Evolutionary conservation across 2,888 invertebrate genomes (phyloP).

Genomic region (Nesidiocoris tenuis): DNA sequence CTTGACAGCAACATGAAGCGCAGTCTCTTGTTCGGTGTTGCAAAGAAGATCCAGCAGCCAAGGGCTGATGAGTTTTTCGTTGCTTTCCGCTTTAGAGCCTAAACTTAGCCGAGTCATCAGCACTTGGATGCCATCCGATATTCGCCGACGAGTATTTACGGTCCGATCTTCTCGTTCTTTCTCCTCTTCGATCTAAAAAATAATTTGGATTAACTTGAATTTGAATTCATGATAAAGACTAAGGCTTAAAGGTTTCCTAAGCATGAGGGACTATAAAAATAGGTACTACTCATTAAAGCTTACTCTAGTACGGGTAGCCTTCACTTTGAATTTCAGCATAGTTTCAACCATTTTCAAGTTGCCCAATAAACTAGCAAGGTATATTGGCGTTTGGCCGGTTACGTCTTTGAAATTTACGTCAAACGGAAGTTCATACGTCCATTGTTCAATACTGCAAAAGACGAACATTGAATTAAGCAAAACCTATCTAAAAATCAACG

Average conservation of each 20-base stretch:
- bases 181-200: constrained; percentile 43
- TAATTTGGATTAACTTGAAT: no score
- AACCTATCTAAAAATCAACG: no score
- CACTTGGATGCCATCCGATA: constrained; percentile 84
- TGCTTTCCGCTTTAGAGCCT: constrained; percentile 47
- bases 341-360: constrained; percentile 75
- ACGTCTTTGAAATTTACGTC: constrained; percentile 90
- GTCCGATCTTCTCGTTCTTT: constrained; percentile 47
- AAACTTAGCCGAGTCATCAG: constrained; percentile 81
- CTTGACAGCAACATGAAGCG: constrained; percentile 78
- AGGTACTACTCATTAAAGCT: background rate
- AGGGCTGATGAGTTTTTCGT: constrained; percentile 64
- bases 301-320: constrained; percentile 55
- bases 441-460: constrained; percentile 57
- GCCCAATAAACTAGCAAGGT: constrained; percentile 82
- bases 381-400: constrained; percentile 85
- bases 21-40: constrained; percentile 75
- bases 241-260: no score
- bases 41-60: constrained; percentile 73
- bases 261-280: no score
- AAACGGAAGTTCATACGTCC: constrained; percentile 85
- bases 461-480: background rate
- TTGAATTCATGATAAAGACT: background rate
- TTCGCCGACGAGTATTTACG: constrained; percentile 63
- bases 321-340: constrained; percentile 70